Percentiles rank a stretch among this genome's conserved stretches.
Evolutionary conservation across 2,797 vertebrate species (phyloP).

Genomic region (Amazonetta brasiliensis): DNA sequence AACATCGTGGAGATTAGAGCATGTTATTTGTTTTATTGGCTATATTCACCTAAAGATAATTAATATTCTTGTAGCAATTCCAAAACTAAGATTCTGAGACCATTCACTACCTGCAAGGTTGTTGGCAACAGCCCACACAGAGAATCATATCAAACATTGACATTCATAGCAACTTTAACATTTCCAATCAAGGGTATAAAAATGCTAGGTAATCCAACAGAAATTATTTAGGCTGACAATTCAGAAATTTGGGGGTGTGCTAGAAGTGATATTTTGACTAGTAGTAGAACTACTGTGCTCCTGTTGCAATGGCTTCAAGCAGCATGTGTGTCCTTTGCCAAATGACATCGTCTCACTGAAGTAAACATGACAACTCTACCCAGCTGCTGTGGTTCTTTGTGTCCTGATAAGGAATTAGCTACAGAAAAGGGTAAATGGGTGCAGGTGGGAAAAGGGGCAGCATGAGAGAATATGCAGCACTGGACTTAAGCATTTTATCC

Average conservation of each 20-base stretch:
- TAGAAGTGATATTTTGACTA: background rate
- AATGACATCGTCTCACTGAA: background rate
- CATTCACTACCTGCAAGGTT: background rate
- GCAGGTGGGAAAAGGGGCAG: background rate
- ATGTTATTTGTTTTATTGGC: background rate
- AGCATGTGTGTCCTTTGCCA: rapidly evolving
- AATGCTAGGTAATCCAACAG: background rate
- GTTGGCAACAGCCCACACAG: background rate
- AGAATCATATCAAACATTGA: background rate
- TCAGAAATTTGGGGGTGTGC: background rate
- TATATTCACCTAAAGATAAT: background rate
- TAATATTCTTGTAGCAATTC: background rate
- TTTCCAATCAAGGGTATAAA: background rate
- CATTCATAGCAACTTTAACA: background rate
- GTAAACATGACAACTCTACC: rapidly evolving
- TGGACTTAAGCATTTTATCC: rapidly evolving
- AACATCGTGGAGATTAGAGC: background rate
- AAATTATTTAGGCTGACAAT: background rate
- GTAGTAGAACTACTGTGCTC: background rate
- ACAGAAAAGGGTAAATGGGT: background rate
- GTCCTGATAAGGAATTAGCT: background rate
- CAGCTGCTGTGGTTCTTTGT: rapidly evolving
- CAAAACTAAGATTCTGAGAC: background rate
- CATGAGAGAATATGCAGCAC: rapidly evolving
- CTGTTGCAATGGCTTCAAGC: rapidly evolving